Conservation (phyloP, 2,888 invertebrate species). For the Meteorus cinctellus region DNA sequence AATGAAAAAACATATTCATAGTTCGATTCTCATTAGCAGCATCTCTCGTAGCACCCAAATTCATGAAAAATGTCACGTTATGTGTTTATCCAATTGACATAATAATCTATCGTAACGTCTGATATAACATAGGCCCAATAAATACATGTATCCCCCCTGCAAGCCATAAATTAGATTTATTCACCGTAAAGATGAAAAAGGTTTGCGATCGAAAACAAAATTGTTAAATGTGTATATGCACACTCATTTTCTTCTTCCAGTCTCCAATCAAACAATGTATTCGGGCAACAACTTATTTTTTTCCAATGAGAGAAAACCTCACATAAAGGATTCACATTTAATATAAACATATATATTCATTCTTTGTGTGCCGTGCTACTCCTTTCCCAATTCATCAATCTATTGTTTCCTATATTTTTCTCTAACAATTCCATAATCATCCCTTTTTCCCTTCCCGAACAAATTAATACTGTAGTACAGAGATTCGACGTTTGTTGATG, state of each 20-base stretch:
- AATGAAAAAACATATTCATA: not conserved
- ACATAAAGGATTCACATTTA: not conserved
- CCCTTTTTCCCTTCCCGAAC: not conserved
- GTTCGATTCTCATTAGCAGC: not conserved
- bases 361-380: not conserved
- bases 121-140: not conserved
- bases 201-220: not conserved
- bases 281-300: not conserved
- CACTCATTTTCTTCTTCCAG: slow-evolving; percentile 28
- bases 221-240: not conserved
- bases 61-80: not conserved
- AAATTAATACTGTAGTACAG: not conserved
- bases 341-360: not conserved
- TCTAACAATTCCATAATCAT: not conserved
- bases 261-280: not conserved
- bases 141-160: not conserved
- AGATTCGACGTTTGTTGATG: not conserved
- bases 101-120: not conserved
- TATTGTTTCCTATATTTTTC: slow-evolving; percentile 30
- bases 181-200: not conserved
- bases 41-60: not conserved
- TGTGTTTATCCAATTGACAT: not conserved
- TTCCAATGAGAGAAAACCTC: not conserved
- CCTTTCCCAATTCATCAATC: not conserved
- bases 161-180: not conserved